These are phyloP conservation scores for Murina feae DNA, from an alignment of 2,113 vertebrate genomes.

Conservation along the genomic window DNA sequence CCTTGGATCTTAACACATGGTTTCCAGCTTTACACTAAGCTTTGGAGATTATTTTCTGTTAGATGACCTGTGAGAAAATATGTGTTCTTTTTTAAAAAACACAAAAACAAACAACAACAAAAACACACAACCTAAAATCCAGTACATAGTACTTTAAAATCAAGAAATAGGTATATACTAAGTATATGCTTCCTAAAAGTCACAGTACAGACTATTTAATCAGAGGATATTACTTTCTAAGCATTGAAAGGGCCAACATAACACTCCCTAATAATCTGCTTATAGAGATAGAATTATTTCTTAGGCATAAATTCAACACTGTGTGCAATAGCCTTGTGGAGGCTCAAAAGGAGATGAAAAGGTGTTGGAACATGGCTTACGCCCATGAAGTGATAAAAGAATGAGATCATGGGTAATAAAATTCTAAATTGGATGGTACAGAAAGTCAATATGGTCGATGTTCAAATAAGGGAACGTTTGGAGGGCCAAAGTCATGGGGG, in stretches of 20 bases:
- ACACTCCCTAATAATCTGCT: neutral
- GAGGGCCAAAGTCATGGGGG: neutral
- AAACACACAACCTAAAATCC: neutral
- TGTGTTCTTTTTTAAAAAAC: neutral
- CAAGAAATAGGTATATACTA: slow-evolving; percentile 44
- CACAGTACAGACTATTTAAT: neutral
- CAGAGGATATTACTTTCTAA: slow-evolving; percentile 27
- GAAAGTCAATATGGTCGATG: neutral
- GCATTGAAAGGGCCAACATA: neutral
- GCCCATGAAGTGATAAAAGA: neutral
- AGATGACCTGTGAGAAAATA: neutral
- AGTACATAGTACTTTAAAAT: neutral
- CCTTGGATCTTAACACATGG: neutral
- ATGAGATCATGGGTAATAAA: neutral
- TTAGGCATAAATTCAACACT: neutral
- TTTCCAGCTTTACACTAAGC: neutral
- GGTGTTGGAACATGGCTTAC: neutral
- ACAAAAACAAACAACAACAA: too few relatives aligned
- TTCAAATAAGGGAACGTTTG: neutral
- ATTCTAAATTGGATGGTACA: neutral
- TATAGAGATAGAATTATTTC: neutral
- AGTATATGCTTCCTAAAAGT: neutral
- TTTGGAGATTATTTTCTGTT: neutral
- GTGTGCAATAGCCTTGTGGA: fast-evolving
- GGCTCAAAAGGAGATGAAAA: neutral